phyloP scores from a whole-genome alignment of 1,140 invertebrate genomes.

The Zeugodacus cucurbitae region DNA sequence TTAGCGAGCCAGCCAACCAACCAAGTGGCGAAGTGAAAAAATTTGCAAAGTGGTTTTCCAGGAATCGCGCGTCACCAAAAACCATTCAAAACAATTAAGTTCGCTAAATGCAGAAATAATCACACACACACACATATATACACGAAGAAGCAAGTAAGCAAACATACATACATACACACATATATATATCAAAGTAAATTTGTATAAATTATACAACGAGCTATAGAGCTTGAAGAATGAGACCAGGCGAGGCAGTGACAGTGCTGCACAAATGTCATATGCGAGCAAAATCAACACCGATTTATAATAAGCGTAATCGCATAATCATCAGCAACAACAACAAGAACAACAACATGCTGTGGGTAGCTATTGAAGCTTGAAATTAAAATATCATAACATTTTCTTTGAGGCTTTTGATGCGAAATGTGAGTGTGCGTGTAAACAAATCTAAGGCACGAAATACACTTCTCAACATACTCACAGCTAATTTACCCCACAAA shows the following conservation, averaged over 20 bases:
- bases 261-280: background rate
- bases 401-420: background rate
- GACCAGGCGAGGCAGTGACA: background rate
- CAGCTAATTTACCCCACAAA: background rate
- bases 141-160: too few relatives aligned
- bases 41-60: conserved; percentile 45
- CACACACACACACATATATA: background rate
- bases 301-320: background rate
- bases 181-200: background rate
- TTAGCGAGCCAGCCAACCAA: too few relatives aligned
- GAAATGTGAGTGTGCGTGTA: background rate
- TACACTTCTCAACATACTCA: background rate
- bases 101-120: background rate
- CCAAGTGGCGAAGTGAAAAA: background rate
- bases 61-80: conserved; percentile 42
- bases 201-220: background rate
- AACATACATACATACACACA: background rate
- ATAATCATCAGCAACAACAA: background rate
- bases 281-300: background rate
- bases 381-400: conserved; percentile 1
- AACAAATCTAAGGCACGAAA: background rate
- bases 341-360: too few relatives aligned
- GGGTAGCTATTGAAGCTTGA: background rate
- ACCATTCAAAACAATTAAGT: conserved; percentile 40
- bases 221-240: background rate